Evolutionary conservation across 2,888 invertebrate genomes (phyloP).

Genomic region (Polyploca ridens): DNA sequence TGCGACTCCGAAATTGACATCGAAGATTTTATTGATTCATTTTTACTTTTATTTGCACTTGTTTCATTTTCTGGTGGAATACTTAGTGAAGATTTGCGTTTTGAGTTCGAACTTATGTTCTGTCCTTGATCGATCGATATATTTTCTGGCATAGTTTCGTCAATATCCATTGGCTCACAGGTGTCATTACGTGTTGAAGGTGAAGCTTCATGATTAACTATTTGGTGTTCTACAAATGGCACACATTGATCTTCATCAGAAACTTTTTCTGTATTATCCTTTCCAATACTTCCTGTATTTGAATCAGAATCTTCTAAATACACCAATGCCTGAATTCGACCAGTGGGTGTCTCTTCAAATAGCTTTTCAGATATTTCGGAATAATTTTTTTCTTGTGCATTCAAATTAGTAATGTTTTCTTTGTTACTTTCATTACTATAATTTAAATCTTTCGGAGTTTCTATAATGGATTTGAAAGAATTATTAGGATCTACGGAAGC

Average conservation of each 20-base stretch:
- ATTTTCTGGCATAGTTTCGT: conserved; percentile 70
- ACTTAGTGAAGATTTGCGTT: conserved; percentile 35
- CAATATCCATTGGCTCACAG: conserved; percentile 79
- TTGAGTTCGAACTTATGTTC: conserved; percentile 25
- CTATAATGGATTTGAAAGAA: not conserved
- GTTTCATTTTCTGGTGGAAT: conserved; percentile 26
- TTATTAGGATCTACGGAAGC: not conserved
- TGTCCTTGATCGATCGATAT: conserved; percentile 45
- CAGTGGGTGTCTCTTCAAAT: conserved; percentile 50
- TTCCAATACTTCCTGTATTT: conserved; percentile 43
- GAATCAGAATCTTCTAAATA: conserved; percentile 69
- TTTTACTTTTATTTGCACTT: conserved; percentile 26
- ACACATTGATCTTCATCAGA: conserved; percentile 70
- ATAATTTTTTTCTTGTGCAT: conserved; percentile 13
- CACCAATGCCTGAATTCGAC: conserved; percentile 48
- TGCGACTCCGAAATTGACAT: conserved; percentile 36
- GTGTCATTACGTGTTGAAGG: conserved; percentile 41
- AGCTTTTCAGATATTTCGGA: conserved; percentile 41
- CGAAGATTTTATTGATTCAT: conserved; percentile 44
- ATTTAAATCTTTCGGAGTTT: not conserved
- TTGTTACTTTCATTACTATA: conserved; percentile 4
- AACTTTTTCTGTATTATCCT: conserved; percentile 34
- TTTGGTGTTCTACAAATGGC: conserved; percentile 54
- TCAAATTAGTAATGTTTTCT: not conserved
- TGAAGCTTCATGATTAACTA: conserved; percentile 25